Percentiles rank a stretch among this genome's conserved stretches.
Conservation (phyloP, 2,797 vertebrate genomes). For the Phalanger gymnotis region DNA sequence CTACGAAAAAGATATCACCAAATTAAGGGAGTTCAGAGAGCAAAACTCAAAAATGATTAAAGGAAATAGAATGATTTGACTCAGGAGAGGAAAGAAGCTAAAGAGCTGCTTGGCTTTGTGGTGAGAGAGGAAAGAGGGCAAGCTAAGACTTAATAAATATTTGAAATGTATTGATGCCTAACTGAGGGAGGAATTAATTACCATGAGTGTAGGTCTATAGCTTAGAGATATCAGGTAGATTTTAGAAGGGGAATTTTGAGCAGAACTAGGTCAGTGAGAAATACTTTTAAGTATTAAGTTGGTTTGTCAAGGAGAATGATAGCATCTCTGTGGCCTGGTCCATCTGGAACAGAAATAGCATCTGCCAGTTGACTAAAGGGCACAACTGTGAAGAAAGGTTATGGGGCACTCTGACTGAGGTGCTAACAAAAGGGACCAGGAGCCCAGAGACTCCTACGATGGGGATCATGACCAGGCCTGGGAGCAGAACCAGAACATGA, state of each 20-base stretch:
- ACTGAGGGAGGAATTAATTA: slow-evolving; percentile 4
- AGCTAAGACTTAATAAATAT: slow-evolving; percentile 8
- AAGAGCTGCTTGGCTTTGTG: background rate
- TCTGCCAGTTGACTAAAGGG: background rate
- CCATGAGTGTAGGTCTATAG: background rate
- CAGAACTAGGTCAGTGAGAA: background rate
- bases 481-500: background rate
- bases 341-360: background rate
- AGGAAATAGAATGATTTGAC: background rate
- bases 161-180: slow-evolving; percentile 1
- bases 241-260: background rate
- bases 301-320: background rate
- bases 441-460: background rate
- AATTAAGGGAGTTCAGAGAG: background rate
- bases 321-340: background rate
- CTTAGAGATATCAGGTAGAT: background rate
- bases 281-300: background rate
- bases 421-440: background rate
- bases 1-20: background rate
- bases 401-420: background rate
- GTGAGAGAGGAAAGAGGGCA: slow-evolving; percentile 10
- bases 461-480: background rate
- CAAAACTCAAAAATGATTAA: slow-evolving; percentile 11
- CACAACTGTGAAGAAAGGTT: background rate
- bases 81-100: background rate